Conservation (phyloP, 1,140 invertebrate species). For the Drosophila nigromelanica region DNA sequence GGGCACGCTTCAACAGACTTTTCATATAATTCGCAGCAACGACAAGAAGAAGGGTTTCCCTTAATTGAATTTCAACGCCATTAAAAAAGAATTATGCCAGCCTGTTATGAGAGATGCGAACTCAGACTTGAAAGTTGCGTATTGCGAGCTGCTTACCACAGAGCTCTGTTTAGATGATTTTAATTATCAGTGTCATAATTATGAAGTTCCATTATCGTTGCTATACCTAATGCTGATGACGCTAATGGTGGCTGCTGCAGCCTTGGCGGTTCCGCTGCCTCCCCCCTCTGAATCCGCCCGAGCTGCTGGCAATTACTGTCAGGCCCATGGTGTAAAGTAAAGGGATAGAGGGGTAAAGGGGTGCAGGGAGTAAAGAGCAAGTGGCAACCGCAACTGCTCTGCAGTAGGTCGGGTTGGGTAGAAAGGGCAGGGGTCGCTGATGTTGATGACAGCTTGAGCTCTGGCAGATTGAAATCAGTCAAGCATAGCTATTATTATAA, state of each 20-base stretch:
- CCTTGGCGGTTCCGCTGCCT: slow-evolving; percentile 13
- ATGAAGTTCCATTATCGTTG: slow-evolving; percentile 63
- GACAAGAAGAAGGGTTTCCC: slow-evolving; percentile 55
- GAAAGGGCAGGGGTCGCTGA: slow-evolving; percentile 1
- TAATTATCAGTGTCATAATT: slow-evolving; percentile 53
- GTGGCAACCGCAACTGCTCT: slow-evolving; percentile 18
- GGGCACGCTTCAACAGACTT: slow-evolving; percentile 46
- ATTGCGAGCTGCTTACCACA: slow-evolving; percentile 16
- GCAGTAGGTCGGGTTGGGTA: not conserved
- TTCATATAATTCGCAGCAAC: slow-evolving; percentile 62
- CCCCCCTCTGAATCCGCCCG: not conserved
- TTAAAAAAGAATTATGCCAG: slow-evolving; percentile 72
- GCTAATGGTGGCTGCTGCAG: slow-evolving; percentile 64
- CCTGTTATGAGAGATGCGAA: slow-evolving; percentile 19
- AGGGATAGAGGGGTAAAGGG: too few relatives aligned
- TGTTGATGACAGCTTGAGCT: slow-evolving; percentile 21
- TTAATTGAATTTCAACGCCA: slow-evolving; percentile 77
- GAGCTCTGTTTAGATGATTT: slow-evolving; percentile 41
- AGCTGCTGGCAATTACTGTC: slow-evolving; percentile 35
- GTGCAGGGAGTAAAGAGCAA: not conserved
- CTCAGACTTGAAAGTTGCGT: slow-evolving; percentile 8
- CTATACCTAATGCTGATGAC: slow-evolving; percentile 46
- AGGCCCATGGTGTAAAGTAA: not conserved
- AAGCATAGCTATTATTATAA: slow-evolving; percentile 3
- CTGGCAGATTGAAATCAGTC: slow-evolving; percentile 19